Conservation (phyloP, 2,888 invertebrate species). For the Nemapogon koenigi region DNA sequence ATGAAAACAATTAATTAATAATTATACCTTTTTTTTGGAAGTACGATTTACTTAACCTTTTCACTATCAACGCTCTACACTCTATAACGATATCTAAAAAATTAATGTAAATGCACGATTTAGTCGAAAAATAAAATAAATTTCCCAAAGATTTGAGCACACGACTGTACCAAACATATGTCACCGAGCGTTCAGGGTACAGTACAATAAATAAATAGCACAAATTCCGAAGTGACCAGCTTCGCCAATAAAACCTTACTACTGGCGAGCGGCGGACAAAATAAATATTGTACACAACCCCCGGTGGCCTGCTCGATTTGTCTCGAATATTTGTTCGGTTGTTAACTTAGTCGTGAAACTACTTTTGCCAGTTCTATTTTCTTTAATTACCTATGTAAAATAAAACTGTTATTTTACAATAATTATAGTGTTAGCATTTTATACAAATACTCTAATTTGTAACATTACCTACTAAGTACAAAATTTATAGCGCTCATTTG, state of each 20-base stretch:
- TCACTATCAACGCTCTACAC: no score
- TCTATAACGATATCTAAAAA: no score
- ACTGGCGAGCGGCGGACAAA: constrained; percentile 28
- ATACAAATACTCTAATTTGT: no score
- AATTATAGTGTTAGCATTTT: no score
- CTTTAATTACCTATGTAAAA: no score
- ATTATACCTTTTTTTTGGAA: no score
- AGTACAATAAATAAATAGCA: constrained; percentile 61
- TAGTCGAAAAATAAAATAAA: neutral
- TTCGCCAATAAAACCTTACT: constrained; percentile 51
- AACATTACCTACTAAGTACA: no score
- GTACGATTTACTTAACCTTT: no score
- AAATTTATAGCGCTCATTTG: no score
- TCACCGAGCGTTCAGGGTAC: constrained; percentile 33
- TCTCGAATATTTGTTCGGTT: constrained; percentile 7
- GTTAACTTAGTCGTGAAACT: constrained; percentile 6
- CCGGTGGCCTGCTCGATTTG: constrained; percentile 16
- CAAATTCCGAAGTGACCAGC: constrained; percentile 61
- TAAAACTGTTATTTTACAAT: no score
- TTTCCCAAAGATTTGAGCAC: constrained; percentile 23
- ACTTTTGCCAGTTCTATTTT: no score
- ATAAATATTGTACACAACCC: constrained; percentile 41
- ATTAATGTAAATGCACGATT: neutral
- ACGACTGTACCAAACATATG: constrained; percentile 37
- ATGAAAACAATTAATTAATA: no score